Percentiles rank a stretch among this genome's conserved stretches.
These are phyloP conservation scores for Drosophila ezoana DNA, from an alignment of 2,888 invertebrate genomes.

Conservation along the genomic window DNA sequence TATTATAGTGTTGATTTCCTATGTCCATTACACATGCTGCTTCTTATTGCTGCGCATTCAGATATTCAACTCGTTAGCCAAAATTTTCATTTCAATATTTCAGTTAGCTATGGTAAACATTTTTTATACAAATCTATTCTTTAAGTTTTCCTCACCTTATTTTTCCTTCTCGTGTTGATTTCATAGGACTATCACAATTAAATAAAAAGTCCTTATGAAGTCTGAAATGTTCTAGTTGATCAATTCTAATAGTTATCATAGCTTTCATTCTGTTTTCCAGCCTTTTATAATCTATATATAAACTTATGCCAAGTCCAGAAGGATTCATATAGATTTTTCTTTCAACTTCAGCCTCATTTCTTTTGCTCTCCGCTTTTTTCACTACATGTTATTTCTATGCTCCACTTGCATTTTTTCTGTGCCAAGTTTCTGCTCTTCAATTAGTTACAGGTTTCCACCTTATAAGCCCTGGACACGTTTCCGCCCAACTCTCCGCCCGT, in stretches of 20 bases:
- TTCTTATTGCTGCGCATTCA: background rate
- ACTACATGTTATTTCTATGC: too few species aligned
- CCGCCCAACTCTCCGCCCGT: background rate
- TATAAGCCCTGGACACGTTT: conserved; percentile 44
- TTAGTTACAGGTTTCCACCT: conserved; percentile 49
- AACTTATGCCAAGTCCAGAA: too few species aligned
- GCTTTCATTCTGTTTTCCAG: background rate
- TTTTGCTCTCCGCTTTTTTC: too few species aligned
- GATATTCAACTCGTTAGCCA: background rate
- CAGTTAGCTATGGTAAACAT: too few species aligned
- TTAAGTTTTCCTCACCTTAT: too few species aligned
- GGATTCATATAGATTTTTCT: too few species aligned
- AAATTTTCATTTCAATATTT: background rate
- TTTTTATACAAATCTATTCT: too few species aligned
- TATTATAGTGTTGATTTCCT: conserved; percentile 1
- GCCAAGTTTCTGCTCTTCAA: conserved; percentile 44
- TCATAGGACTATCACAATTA: too few species aligned
- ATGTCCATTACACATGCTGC: background rate
- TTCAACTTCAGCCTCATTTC: background rate
- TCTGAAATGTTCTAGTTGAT: too few species aligned
- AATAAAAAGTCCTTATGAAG: too few species aligned
- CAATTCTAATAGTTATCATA: background rate
- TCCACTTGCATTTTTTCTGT: too few species aligned
- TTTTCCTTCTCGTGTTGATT: too few species aligned
- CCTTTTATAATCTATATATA: background rate